Evolutionary conservation across 2,113 vertebrate genomes (phyloP).

Genomic region (Saguinus imperator): DNA sequence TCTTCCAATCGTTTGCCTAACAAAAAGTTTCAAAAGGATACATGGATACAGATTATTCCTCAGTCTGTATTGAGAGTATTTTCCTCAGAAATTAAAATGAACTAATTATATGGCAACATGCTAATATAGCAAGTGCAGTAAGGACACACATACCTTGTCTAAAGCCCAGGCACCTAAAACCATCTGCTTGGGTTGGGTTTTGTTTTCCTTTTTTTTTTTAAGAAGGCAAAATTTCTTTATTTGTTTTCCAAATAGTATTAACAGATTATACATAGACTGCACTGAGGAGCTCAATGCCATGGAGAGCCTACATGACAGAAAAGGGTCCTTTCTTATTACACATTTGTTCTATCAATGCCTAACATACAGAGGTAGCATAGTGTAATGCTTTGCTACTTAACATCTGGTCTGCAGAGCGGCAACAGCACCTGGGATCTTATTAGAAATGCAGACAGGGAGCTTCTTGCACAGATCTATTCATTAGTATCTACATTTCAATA

Average conservation of each 20-base stretch:
- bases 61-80: neutral
- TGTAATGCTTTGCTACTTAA: neutral
- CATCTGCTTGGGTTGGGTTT: neutral
- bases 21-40: too few species aligned
- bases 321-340: neutral
- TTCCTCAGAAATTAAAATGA: neutral
- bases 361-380: neutral
- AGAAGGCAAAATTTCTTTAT: neutral
- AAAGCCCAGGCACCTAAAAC: neutral
- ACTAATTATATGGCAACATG: neutral
- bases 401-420: neutral
- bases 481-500: neutral
- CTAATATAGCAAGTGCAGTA: accelerated
- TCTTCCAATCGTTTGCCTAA: neutral
- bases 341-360: neutral
- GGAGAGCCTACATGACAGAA: neutral
- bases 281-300: neutral
- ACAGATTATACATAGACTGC: neutral
- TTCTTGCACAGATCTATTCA: neutral
- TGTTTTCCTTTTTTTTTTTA: neutral
- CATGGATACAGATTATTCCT: neutral
- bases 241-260: neutral
- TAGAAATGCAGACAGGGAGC: neutral
- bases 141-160: accelerated
- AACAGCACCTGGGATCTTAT: neutral